Evolutionary conservation across 2,113 vertebrate genomes (phyloP).

Genomic region (Macrotus californicus): DNA sequence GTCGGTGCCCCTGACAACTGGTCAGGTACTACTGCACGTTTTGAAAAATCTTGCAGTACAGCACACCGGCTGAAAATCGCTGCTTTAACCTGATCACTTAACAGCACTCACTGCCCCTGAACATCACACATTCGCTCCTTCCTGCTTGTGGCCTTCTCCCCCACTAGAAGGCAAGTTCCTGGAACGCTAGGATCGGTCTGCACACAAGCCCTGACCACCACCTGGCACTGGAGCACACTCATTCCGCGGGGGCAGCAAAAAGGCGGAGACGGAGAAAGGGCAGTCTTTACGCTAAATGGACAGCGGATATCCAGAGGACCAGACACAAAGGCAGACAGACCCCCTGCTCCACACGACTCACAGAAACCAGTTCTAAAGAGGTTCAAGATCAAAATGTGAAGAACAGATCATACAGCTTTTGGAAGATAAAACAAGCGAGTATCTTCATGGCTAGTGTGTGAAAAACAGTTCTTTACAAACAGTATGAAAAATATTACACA

Average conservation of each 20-base stretch:
- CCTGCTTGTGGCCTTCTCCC: background rate
- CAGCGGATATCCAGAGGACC: background rate
- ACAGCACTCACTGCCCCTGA: background rate
- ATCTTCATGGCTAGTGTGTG: background rate
- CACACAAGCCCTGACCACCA: background rate
- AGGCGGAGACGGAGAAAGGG: background rate
- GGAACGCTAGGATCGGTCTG: background rate
- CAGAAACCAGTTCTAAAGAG: background rate
- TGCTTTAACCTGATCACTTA: too few relatives aligned
- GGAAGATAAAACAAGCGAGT: background rate
- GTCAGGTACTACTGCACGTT: too few relatives aligned
- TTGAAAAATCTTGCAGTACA: too few relatives aligned
- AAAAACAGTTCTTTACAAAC: background rate
- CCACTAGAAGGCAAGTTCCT: background rate
- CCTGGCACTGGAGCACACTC: background rate
- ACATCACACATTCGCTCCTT: background rate
- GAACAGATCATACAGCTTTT: background rate
- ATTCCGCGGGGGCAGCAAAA: background rate
- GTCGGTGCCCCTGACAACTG: too few relatives aligned
- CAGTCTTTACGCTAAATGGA: background rate
- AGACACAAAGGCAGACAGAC: background rate
- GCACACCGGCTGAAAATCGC: too few relatives aligned
- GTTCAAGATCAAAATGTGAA: background rate
- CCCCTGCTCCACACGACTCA: background rate
- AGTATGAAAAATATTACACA: background rate